phyloP scores from a whole-genome alignment of 1,140 invertebrate species.

The Saxidomus purpurata region DNA sequence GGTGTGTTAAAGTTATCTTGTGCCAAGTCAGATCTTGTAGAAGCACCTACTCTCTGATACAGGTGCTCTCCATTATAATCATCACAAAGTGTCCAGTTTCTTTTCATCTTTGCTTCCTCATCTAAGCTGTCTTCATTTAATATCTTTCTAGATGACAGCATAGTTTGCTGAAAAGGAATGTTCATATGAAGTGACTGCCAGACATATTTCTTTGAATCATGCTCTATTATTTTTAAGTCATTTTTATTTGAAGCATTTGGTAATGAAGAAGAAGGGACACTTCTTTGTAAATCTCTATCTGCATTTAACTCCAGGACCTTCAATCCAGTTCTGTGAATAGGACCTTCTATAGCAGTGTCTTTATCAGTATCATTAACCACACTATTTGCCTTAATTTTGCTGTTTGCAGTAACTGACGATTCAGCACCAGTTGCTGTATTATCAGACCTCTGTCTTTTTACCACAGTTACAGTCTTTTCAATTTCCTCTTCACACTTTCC shows the following conservation, averaged over 20 bases:
- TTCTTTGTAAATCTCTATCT: too few relatives aligned
- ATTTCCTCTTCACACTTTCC: neutral
- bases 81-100: constrained; percentile 38
- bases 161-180: neutral
- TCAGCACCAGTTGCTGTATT: neutral
- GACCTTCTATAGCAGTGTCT: neutral
- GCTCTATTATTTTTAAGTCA: constrained; percentile 27
- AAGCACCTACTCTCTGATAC: neutral
- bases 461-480: neutral
- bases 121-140: neutral
- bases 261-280: too few relatives aligned
- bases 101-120: constrained; percentile 9
- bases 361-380: neutral
- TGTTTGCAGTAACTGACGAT: neutral
- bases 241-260: neutral
- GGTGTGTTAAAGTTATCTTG: neutral
- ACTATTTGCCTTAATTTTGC: neutral
- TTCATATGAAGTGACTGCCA: constrained; percentile 2
- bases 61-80: neutral
- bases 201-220: constrained; percentile 47
- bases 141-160: neutral
- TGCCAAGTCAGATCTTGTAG: neutral
- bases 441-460: neutral
- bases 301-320: too few relatives aligned
- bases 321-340: too few relatives aligned